Percentiles rank a stretch among this genome's conserved stretches.
phyloP scores from a whole-genome alignment of 2,888 invertebrate species.

The Ischnus inquisitorius region DNA sequence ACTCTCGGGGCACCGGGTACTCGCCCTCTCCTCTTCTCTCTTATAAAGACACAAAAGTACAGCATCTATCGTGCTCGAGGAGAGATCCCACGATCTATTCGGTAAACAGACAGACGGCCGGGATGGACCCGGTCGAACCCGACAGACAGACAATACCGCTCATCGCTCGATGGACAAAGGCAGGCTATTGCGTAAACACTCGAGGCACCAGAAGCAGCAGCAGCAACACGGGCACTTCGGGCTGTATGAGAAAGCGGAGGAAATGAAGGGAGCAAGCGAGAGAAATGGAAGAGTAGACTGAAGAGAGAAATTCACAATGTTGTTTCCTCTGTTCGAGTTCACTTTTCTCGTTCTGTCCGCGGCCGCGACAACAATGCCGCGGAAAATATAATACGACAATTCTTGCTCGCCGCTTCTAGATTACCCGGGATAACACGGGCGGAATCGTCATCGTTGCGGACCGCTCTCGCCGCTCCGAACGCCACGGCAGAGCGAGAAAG shows the following conservation, averaged over 20 bases:
- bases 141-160: slow-evolving; percentile 84
- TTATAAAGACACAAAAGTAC: slow-evolving; percentile 83
- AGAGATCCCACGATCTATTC: slow-evolving; percentile 75
- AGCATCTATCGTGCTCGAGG: slow-evolving; percentile 76
- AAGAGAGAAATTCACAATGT: slow-evolving; percentile 38
- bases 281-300: slow-evolving; percentile 65
- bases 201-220: slow-evolving; percentile 73
- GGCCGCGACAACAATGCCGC: slow-evolving; percentile 58
- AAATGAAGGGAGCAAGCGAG: slow-evolving; percentile 63
- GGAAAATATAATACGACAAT: slow-evolving; percentile 70
- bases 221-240: slow-evolving; percentile 34
- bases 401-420: slow-evolving; percentile 77
- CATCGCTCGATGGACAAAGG: slow-evolving; percentile 85
- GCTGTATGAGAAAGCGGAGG: slow-evolving; percentile 42
- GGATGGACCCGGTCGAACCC: slow-evolving; percentile 74
- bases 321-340: slow-evolving; percentile 22
- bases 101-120: slow-evolving; percentile 75
- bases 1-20: slow-evolving; percentile 74
- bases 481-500: background rate
- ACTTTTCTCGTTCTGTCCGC: background rate
- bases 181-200: slow-evolving; percentile 85
- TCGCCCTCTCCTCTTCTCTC: slow-evolving; percentile 55
- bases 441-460: slow-evolving; percentile 68
- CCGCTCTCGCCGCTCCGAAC: slow-evolving; percentile 64
- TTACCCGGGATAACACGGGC: slow-evolving; percentile 78